These are phyloP conservation scores for Notolepis coatsorum DNA, from an alignment of 2,797 vertebrate genomes.

Conservation along the genomic window DNA sequence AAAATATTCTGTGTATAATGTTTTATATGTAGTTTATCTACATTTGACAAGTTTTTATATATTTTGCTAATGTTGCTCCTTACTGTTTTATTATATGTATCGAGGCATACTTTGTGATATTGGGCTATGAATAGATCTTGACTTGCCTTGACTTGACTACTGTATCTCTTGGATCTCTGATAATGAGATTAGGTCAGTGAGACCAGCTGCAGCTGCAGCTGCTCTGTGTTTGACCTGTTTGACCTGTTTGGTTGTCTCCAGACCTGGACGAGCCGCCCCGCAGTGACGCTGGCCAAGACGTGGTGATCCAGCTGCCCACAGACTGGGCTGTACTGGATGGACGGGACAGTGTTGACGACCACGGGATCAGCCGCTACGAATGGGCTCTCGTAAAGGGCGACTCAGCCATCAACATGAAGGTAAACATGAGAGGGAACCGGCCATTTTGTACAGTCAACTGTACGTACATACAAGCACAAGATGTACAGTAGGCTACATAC, in stretches of 20 bases:
- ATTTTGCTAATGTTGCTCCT: too few relatives aligned
- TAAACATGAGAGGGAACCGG: conserved; percentile 60
- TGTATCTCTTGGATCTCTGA: not conserved
- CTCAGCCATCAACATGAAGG: conserved; percentile 90
- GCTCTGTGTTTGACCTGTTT: not conserved
- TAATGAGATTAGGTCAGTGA: not conserved
- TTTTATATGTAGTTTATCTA: too few relatives aligned
- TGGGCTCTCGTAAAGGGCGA: conserved; percentile 91
- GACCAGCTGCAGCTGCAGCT: conserved; percentile 35
- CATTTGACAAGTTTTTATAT: too few relatives aligned
- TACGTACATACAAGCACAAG: too few relatives aligned
- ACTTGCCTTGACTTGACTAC: too few relatives aligned
- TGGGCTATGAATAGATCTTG: too few relatives aligned
- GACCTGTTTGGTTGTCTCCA: conserved; percentile 35
- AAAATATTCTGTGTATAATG: too few relatives aligned
- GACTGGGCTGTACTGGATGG: conserved; percentile 93
- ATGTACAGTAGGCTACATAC: too few relatives aligned
- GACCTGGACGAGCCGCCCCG: conserved; percentile 88
- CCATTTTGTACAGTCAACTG: too few relatives aligned
- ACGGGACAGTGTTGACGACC: conserved; percentile 93
- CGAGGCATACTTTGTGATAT: too few relatives aligned
- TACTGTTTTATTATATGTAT: too few relatives aligned
- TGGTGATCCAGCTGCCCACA: conserved; percentile 91
- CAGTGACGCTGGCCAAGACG: conserved; percentile 90
- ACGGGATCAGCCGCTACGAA: conserved; percentile 84